Conservation (phyloP, 23 tunicate genomes). For the Ciona savignyi region DNA sequence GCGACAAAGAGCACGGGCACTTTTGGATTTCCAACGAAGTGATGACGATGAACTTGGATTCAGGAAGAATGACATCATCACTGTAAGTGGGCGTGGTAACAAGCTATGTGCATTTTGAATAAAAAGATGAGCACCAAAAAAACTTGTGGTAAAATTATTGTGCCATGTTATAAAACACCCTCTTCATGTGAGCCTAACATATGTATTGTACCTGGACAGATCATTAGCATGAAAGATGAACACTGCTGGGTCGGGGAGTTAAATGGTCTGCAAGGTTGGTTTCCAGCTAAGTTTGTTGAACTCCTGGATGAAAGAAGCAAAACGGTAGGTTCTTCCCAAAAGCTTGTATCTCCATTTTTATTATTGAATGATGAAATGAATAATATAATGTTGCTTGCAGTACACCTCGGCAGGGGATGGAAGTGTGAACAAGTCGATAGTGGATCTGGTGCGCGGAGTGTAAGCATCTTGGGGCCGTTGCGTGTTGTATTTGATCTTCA, state of each 20-base stretch:
- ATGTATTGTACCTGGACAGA: not conserved
- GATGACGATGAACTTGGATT: slow-evolving; percentile 85
- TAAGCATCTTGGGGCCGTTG: not conserved
- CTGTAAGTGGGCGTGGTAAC: too few species aligned
- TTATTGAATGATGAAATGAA: too few species aligned
- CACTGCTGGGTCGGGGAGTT: slow-evolving; percentile 92
- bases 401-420: slow-evolving; percentile 83
- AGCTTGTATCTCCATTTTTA: too few species aligned
- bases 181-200: too few species aligned
- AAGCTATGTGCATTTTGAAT: too few species aligned
- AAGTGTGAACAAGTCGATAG: slow-evolving; percentile 48
- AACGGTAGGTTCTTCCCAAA: slow-evolving; percentile 13
- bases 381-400: not conserved
- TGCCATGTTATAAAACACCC: too few species aligned
- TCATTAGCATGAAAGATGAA: slow-evolving; percentile 83
- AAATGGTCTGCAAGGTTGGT: slow-evolving; percentile 84
- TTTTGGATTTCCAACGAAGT: slow-evolving; percentile 62
- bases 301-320: slow-evolving; percentile 91
- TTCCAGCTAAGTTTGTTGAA: slow-evolving; percentile 90
- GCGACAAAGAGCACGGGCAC: slow-evolving; percentile 68
- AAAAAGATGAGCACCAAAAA: too few species aligned
- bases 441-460: slow-evolving; percentile 65
- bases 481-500: too few species aligned
- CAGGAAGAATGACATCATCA: slow-evolving; percentile 69
- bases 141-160: too few species aligned